Base-by-base conservation (phyloP, 1,140 invertebrate genomes). In the Dufourea novaeangliae region DNA sequence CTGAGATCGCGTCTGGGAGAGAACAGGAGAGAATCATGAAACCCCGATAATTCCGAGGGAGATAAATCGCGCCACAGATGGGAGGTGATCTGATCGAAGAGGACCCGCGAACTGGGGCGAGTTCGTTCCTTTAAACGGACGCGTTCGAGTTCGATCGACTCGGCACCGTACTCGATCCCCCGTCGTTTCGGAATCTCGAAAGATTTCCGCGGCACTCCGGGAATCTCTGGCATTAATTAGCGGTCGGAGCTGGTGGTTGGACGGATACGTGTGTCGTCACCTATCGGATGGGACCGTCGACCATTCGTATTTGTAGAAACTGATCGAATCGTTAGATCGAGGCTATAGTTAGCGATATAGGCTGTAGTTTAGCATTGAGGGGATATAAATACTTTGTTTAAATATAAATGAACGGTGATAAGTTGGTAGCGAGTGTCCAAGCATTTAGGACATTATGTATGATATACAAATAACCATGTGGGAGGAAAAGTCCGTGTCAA, bases 41-140 rank as follows among this genome's bases (percentile, higher is more conserved):
- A 68, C 34, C 25, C 59, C 29, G 29, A 75, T 70, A 66, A 80
- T 76, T 80, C 34, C 14, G 20, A 0, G 34, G 76, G 59, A 63
- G 59, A 63, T 64, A 66, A 78, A 80, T 37, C 27, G 44, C 25
- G n/a, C n/a, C n/a, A n/a, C n/a, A 2, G 25, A 76, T 39, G 12
- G 1, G 56, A 39, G 50, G 20, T 32, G 25, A 34, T 14, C 44
- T n/a, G 69, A 25, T n/a, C 20, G 29, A 25, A 0, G 66, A 41
- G 66, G 59, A 62, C 34, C 32, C 10, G 10, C 11, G 37, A 64
- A 22, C 27, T 0, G 12, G 29, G 22, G n/a, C n/a, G n/a, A n/a
- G 37, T 61, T 62, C 59, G 17, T 62, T 41, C 61, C 34, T 34
- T 41, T 29, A 39, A 69, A 2, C 27, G 17, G 41, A 4, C 41